A percentile compares a stretch with the other conserved stretches of the same genome.
Conservation (phyloP, 1,140 invertebrate species). For the Halyomorpha halys region DNA sequence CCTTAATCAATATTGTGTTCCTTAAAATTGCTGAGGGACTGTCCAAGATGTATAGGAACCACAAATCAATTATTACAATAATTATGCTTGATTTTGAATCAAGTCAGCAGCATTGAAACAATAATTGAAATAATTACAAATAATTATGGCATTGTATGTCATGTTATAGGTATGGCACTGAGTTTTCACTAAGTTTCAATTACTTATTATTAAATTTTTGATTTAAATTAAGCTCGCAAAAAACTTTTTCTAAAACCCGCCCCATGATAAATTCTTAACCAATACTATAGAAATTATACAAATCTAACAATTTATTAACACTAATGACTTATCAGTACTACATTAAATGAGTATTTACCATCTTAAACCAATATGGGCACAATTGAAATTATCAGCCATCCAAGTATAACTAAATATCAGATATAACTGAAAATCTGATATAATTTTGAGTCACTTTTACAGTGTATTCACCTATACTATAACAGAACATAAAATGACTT, state of each 20-base stretch:
- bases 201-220: constrained; percentile 14
- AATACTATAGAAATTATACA: constrained; percentile 18
- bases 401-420: constrained; percentile 5
- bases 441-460: constrained; percentile 10
- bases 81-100: neutral
- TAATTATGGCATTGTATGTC: constrained; percentile 20
- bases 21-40: constrained; percentile 30
- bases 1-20: constrained; percentile 1
- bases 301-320: constrained; percentile 19
- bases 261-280: constrained; percentile 9
- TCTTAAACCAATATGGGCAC: constrained; percentile 12
- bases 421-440: constrained; percentile 4
- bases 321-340: constrained; percentile 11
- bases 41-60: constrained; percentile 32
- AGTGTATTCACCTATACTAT: neutral
- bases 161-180: constrained; percentile 31
- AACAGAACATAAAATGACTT: constrained; percentile 8
- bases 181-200: constrained; percentile 22
- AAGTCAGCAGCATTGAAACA: neutral
- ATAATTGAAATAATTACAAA: neutral
- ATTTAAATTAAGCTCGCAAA: constrained; percentile 31
- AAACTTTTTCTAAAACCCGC: constrained; percentile 12
- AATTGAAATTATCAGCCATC: neutral
- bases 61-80: constrained; percentile 25
- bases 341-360: constrained; percentile 15